Evolutionary conservation across 2,797 vertebrate genomes (phyloP).

Genomic region (Setipinna tenuifilis): DNA sequence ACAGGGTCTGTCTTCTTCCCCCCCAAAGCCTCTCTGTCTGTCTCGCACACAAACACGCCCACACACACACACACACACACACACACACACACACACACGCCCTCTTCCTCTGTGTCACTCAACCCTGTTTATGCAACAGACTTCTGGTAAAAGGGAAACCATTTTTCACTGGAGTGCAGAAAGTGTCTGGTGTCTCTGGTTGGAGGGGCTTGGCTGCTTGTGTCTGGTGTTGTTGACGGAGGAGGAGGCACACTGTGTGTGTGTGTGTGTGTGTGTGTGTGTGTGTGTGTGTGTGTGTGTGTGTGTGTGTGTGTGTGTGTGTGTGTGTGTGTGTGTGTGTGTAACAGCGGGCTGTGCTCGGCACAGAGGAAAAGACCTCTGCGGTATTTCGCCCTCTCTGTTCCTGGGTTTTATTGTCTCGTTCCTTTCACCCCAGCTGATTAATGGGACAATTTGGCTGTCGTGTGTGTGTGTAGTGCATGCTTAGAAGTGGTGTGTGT

Average conservation of each 20-base stretch:
- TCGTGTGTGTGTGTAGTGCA: not conserved
- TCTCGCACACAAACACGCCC: too few species aligned
- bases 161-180: slow-evolving; percentile 21
- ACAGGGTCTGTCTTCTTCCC: too few species aligned
- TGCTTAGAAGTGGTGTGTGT: not conserved
- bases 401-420: not conserved
- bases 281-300: not conserved
- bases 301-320: slow-evolving; percentile 13
- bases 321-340: not conserved
- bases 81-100: not conserved
- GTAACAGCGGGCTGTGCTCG: not conserved
- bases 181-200: not conserved
- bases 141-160: slow-evolving; percentile 16
- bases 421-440: not conserved
- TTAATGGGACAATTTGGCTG: not conserved
- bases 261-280: not conserved
- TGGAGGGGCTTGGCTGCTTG: not conserved
- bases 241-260: too few species aligned
- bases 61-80: not conserved
- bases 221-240: not conserved
- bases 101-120: not conserved
- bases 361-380: not conserved
- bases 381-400: not conserved
- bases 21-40: not conserved
- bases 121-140: slow-evolving; percentile 15